These are phyloP conservation scores for Cettia cetti DNA, from an alignment of 2,113 vertebrate species.

Conservation along the genomic window DNA sequence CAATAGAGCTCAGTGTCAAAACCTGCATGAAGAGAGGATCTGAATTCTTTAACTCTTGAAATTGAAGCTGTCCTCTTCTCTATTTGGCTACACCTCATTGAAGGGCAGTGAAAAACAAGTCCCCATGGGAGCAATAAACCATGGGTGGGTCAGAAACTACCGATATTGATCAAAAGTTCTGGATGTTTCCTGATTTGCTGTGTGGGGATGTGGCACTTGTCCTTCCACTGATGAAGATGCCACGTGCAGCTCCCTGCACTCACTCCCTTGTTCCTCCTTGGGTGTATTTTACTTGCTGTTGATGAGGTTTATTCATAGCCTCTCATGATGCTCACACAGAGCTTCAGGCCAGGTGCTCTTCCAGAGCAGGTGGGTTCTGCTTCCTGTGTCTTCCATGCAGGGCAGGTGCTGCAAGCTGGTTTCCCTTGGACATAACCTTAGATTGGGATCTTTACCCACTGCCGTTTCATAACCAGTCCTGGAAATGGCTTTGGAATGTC, in stretches of 20 bases:
- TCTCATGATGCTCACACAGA: not conserved
- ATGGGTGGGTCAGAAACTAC: not conserved
- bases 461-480: rapidly evolving
- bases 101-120: not conserved
- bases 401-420: not conserved
- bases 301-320: not conserved
- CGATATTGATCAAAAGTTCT: rapidly evolving
- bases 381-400: not conserved
- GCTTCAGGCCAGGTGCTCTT: not conserved
- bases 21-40: not conserved
- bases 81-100: not conserved
- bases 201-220: not conserved
- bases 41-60: not conserved
- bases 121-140: not conserved
- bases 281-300: not conserved
- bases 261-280: not conserved
- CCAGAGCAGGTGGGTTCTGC: not conserved
- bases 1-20: not conserved
- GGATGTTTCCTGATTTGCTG: not conserved
- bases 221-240: not conserved
- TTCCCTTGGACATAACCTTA: not conserved
- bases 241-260: not conserved
- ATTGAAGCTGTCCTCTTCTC: not conserved
- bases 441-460: not conserved
- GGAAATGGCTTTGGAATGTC: not conserved